Percentiles rank a stretch among this genome's conserved stretches.
Evolutionary conservation across 2,113 vertebrate genomes (phyloP).

Genomic region (Arvicanthis niloticus): DNA sequence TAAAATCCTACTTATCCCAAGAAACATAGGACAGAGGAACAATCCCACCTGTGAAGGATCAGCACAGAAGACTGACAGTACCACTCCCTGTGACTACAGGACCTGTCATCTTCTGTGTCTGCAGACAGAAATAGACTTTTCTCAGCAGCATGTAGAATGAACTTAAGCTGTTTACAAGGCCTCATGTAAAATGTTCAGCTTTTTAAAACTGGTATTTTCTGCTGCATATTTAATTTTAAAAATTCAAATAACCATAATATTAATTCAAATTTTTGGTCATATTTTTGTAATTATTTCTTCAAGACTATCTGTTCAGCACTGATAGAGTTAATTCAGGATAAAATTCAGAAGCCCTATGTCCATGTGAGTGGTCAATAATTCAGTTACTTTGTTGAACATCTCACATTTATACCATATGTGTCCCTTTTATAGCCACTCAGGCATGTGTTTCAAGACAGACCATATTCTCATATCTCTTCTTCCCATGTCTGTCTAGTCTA

Average conservation of each 20-base stretch:
- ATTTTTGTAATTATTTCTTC: not conserved
- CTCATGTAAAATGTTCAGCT: not conserved
- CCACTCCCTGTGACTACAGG: not conserved
- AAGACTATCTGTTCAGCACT: not conserved
- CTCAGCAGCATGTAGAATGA: not conserved
- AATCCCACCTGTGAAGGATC: not conserved
- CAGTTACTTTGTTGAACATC: not conserved
- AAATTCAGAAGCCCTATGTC: constrained; percentile 3
- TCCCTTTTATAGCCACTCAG: not conserved
- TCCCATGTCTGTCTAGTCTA: not conserved
- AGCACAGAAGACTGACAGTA: not conserved
- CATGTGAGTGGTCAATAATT: not conserved
- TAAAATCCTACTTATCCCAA: not conserved
- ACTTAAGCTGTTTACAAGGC: not conserved
- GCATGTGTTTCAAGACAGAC: not conserved
- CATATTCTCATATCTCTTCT: not conserved
- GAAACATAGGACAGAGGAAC: not conserved
- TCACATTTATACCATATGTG: not conserved
- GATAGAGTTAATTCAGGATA: not conserved
- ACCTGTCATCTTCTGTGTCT: not conserved
- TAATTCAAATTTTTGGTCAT: not conserved
- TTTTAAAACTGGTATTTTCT: not conserved
- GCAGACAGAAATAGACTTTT: not conserved
- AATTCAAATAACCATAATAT: not conserved
- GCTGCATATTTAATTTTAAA: not conserved